These are phyloP conservation scores for Melanophora roralis DNA, from an alignment of 2,888 invertebrate genomes.

Conservation along the genomic window DNA sequence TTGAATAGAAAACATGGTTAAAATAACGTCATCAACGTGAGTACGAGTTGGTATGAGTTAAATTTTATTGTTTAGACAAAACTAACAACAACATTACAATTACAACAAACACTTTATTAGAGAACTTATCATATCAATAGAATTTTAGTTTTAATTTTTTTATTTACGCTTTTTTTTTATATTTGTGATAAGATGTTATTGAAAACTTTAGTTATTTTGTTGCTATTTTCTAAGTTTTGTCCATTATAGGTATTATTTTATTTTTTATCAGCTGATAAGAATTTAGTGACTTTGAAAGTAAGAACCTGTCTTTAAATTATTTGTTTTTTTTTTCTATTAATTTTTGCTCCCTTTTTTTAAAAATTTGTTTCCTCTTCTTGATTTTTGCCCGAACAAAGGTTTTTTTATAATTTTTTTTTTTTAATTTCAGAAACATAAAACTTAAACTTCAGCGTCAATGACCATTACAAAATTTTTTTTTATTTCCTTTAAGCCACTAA, in stretches of 20 bases:
- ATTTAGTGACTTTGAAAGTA: not conserved
- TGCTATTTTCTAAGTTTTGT: not conserved
- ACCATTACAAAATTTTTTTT: conserved; percentile 35
- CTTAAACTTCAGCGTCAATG: conserved; percentile 47
- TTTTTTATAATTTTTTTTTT: not conserved
- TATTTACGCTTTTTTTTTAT: not conserved
- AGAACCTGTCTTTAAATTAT: not conserved
- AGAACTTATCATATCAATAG: conserved; percentile 23
- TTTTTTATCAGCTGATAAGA: conserved; percentile 2
- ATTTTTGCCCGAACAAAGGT: conserved; percentile 6
- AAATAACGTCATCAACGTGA: conserved; percentile 42
- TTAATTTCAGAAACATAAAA: conserved; percentile 4
- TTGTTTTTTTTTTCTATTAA: not conserved
- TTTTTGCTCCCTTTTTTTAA: not conserved
- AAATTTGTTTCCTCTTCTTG: not conserved
- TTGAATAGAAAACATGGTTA: conserved; percentile 26
- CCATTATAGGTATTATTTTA: not conserved
- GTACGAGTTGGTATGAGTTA: not conserved
- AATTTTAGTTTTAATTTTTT: not conserved
- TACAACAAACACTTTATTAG: conserved; percentile 5
- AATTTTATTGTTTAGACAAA: conserved; percentile 10
- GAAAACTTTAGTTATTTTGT: not conserved
- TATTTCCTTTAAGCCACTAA: conserved; percentile 24
- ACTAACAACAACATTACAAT: conserved; percentile 18
- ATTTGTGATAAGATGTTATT: not conserved